A percentile compares a stretch with the other conserved stretches of the same genome.
phyloP scores from a whole-genome alignment of 2,888 invertebrate genomes.

The Chaitophorus viminalis region DNA sequence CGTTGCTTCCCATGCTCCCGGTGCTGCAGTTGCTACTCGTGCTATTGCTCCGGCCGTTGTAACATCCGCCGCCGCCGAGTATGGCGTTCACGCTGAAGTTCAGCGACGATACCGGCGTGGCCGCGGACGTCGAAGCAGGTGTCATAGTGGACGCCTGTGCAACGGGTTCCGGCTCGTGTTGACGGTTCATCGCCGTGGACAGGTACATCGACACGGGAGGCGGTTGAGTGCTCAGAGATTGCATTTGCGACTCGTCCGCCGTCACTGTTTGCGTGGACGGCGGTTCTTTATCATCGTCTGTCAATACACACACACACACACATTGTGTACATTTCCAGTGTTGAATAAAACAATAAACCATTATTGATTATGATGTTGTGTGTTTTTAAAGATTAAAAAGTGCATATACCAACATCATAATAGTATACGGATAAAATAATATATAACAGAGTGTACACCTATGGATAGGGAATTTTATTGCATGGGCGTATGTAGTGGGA shows the following conservation, averaged over 20 bases:
- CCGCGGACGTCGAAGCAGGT: not conserved
- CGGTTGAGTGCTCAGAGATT: not conserved
- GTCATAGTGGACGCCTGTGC: not conserved
- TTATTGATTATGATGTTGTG: no score
- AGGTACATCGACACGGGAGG: slow-evolving; percentile 18
- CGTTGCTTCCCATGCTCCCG: slow-evolving; percentile 30
- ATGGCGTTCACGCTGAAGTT: slow-evolving; percentile 90
- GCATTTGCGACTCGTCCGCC: not conserved
- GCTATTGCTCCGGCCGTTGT: slow-evolving; percentile 39
- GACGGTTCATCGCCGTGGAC: slow-evolving; percentile 9
- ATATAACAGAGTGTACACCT: no score
- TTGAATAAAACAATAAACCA: no score
- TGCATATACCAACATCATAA: no score
- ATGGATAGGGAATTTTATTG: no score
- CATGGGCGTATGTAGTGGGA: no score
- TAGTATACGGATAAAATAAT: no score
- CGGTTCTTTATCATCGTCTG: slow-evolving; percentile 19
- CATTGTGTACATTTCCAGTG: not conserved
- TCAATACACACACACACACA: no score
- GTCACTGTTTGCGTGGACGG: not conserved
- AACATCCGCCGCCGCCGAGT: slow-evolving; percentile 70
- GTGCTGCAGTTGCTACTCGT: slow-evolving; percentile 47
- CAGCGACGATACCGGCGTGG: slow-evolving; percentile 17
- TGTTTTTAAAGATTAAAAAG: no score
- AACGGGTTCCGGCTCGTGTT: not conserved